These are phyloP conservation scores for Zaprionus vittiger DNA, from an alignment of 1,140 invertebrate genomes.

Conservation along the genomic window DNA sequence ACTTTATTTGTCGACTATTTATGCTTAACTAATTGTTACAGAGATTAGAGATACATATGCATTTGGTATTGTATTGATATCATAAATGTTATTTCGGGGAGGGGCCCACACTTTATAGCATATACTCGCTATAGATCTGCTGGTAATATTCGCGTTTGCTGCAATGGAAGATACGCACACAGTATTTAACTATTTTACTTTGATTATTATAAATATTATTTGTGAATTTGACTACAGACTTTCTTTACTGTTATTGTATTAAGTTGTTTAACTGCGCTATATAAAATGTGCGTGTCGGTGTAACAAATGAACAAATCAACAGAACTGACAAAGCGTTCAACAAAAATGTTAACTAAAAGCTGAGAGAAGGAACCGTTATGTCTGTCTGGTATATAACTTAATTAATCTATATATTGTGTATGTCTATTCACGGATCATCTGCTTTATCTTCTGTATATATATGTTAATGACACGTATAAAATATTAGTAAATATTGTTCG, in stretches of 20 bases:
- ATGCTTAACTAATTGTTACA: conserved; percentile 56
- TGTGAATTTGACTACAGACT: conserved; percentile 59
- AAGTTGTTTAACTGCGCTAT: conserved; percentile 46
- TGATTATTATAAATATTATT: conserved; percentile 32
- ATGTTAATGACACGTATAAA: conserved; percentile 67
- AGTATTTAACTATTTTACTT: conserved; percentile 18
- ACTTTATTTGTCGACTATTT: conserved; percentile 61
- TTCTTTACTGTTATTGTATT: conserved; percentile 33
- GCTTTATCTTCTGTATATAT: conserved; percentile 2
- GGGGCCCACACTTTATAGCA: conserved; percentile 53
- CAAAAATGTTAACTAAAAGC: conserved; percentile 58
- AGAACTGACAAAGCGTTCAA: conserved; percentile 65
- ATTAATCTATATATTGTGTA: conserved; percentile 28
- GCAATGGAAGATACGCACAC: conserved; percentile 78
- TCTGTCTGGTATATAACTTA: conserved; percentile 46
- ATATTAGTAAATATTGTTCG: conserved; percentile 54
- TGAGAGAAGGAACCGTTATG: conserved; percentile 61
- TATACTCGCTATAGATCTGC: conserved; percentile 77
- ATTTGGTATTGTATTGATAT: conserved; percentile 7
- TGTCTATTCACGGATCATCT: conserved; percentile 35
- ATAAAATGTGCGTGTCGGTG: conserved; percentile 58
- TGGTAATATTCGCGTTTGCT: conserved; percentile 79
- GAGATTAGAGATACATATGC: conserved; percentile 11
- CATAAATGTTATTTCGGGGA: conserved; percentile 25
- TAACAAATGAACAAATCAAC: conserved; percentile 76